Conservation (phyloP, 37 sponge, comb jelly and placozoan genomes). For the Hormiphora californensis region DNA sequence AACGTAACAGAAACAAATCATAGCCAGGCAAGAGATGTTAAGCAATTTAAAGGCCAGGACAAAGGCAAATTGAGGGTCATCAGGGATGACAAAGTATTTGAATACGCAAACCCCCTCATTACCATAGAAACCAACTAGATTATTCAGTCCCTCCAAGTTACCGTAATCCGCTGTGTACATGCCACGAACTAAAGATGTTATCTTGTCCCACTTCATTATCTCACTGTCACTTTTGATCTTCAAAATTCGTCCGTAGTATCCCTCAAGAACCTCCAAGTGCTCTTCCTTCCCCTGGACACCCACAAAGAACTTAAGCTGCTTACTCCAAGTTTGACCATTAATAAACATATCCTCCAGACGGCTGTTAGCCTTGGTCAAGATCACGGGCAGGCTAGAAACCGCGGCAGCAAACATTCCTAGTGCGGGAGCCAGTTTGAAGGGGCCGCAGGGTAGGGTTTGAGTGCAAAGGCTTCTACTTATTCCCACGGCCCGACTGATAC, state of each 20-base stretch:
- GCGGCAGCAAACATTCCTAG: not conserved
- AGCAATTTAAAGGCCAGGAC: not conserved
- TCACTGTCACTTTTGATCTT: not conserved
- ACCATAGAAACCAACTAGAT: not conserved
- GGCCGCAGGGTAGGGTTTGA: not conserved
- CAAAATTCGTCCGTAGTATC: not conserved
- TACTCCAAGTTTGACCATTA: not conserved
- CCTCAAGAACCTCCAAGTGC: not conserved
- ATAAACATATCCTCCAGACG: not conserved
- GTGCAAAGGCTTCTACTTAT: too few relatives aligned
- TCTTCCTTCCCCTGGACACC: not conserved
- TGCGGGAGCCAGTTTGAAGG: not conserved
- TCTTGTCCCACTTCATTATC: not conserved
- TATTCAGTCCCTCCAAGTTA: not conserved
- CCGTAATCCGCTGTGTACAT: not conserved
- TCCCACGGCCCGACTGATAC: not conserved
- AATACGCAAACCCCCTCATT: constrained; percentile 1
- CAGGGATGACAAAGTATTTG: not conserved
- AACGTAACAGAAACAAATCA: not conserved
- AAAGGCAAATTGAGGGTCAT: not conserved
- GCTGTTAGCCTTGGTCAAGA: too few relatives aligned
- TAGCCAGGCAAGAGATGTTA: not conserved
- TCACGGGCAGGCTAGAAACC: not conserved
- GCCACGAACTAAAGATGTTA: not conserved
- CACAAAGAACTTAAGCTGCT: not conserved